Evolutionary conservation across 2,113 vertebrate species (phyloP).

Genomic region (Osmerus mordax): DNA sequence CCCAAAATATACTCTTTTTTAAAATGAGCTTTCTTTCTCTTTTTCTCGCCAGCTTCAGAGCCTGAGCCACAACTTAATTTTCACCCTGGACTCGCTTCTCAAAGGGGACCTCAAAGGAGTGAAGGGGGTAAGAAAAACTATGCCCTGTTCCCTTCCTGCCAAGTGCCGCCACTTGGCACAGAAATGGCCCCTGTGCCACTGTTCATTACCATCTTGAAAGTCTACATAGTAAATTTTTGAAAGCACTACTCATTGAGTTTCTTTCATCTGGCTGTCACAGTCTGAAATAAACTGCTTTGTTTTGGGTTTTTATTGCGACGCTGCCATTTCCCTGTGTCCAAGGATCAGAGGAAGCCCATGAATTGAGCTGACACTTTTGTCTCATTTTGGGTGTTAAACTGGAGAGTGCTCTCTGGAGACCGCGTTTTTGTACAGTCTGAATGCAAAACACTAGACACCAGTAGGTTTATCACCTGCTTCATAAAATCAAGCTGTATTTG

Average conservation of each 20-base stretch:
- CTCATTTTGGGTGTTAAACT: no score
- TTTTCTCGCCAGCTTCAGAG: constrained; percentile 75
- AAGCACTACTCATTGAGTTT: constrained; percentile 17
- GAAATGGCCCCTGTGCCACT: not conserved
- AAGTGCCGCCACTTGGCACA: not conserved
- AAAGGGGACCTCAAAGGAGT: constrained; percentile 89
- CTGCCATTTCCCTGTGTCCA: no score
- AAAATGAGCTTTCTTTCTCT: not conserved
- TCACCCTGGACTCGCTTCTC: constrained; percentile 86
- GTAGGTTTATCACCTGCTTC: no score
- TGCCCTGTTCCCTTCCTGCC: not conserved
- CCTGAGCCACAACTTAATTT: constrained; percentile 90
- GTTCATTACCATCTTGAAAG: not conserved
- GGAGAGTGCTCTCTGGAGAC: no score
- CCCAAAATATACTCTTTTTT: not conserved
- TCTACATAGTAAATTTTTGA: constrained; percentile 25
- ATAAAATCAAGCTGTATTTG: no score
- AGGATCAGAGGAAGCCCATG: no score
- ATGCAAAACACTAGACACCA: no score
- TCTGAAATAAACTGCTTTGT: no score
- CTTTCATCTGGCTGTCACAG: not conserved
- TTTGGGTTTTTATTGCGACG: no score
- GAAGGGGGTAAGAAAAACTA: constrained; percentile 71
- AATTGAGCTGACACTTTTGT: no score
- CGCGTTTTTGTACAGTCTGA: no score